Evolutionary conservation across 2,113 vertebrate species (phyloP).

Genomic region (Malurus melanocephalus): DNA sequence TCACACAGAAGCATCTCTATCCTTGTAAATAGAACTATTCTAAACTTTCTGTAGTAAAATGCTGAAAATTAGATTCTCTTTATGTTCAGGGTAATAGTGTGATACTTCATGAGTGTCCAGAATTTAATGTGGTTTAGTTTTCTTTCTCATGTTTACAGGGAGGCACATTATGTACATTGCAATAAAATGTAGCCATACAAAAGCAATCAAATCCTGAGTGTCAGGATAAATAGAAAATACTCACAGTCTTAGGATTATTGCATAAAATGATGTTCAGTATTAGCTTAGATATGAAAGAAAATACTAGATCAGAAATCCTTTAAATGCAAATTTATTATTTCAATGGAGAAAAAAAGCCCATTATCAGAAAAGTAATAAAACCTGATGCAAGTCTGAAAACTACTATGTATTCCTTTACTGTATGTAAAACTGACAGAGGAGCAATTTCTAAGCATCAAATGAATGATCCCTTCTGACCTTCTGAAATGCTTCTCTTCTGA

Average conservation of each 20-base stretch:
- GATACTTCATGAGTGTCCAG: neutral
- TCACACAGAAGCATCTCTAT: neutral
- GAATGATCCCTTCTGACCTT: slow-evolving; percentile 2
- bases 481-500: slow-evolving; percentile 1
- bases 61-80: neutral
- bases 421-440: neutral
- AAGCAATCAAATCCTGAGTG: neutral
- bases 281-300: neutral
- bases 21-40: neutral
- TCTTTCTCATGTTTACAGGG: neutral
- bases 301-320: neutral
- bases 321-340: neutral
- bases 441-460: neutral
- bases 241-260: neutral
- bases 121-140: neutral
- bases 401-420: neutral
- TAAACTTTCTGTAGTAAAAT: neutral
- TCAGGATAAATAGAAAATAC: neutral
- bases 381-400: neutral
- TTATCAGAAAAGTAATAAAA: neutral
- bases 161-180: neutral
- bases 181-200: neutral
- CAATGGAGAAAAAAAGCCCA: neutral
- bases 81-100: neutral
- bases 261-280: neutral